Evolutionary conservation across 2,113 vertebrate genomes (phyloP).

Genomic region (Argyrosomus japonicus): DNA sequence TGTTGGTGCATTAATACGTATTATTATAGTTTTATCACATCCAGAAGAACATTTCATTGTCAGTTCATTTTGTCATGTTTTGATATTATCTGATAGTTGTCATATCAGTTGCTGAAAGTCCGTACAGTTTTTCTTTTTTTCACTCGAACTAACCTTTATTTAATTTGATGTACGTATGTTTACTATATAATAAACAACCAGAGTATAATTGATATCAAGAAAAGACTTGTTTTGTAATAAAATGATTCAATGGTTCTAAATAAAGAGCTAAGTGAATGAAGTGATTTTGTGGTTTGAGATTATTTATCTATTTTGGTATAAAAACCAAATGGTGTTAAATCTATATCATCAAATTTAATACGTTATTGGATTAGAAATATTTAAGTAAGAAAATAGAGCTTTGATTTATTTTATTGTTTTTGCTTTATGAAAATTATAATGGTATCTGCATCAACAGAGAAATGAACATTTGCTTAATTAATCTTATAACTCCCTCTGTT

Average conservation of each 20-base stretch:
- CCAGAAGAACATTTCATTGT: constrained; percentile 20
- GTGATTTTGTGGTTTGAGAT: background rate
- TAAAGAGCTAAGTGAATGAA: constrained; percentile 68
- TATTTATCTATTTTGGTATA: background rate
- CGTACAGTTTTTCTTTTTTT: constrained; percentile 3
- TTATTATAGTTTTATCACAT: constrained; percentile 5
- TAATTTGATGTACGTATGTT: constrained; percentile 63
- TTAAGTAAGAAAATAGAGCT: background rate
- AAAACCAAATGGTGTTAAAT: background rate
- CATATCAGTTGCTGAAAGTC: background rate
- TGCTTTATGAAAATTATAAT: too few relatives aligned
- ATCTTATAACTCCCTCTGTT: constrained; percentile 34
- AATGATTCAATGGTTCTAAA: constrained; percentile 67
- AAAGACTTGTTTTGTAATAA: constrained; percentile 63
- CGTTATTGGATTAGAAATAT: background rate
- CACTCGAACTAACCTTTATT: constrained; percentile 74
- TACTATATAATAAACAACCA: constrained; percentile 42
- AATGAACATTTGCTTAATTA: too few relatives aligned
- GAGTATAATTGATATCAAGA: constrained; percentile 52
- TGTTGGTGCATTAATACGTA: constrained; percentile 22
- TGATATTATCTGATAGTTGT: constrained; percentile 34
- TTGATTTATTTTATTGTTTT: background rate
- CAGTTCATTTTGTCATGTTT: constrained; percentile 43
- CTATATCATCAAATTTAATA: background rate
- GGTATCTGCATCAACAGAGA: too few relatives aligned